Evolutionary conservation across 2,113 vertebrate genomes (phyloP), one percentile per base, ranked within the genome.

Genomic region (Prionailurus viverrinus): DNA sequence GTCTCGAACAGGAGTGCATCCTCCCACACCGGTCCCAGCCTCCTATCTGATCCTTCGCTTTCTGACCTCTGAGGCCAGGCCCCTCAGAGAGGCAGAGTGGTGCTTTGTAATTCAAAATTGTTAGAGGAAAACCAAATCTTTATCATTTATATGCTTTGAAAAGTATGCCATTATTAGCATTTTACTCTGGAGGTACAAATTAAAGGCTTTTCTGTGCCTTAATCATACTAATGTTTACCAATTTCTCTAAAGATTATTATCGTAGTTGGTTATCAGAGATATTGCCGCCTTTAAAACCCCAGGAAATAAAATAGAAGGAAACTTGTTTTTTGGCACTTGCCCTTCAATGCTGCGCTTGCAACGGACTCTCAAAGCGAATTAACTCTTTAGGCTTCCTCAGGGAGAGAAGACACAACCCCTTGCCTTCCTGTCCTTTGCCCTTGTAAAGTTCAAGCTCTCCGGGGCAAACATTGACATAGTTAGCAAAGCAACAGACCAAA

Each of bases 181-280:
- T 92, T 65, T 94, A 53, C 69, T 82, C 83, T 76, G 74, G 45
- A 92, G 80, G 74, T 83, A 89, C 76, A 95, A 93, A 95, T 92
- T 76, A 95, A 5, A 84, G 85, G 89, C 36, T 80, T 83, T 89
- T 25, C 55, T 80, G 10, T 58, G 81, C 65, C 92, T 95, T 90
- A 81, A 73, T 88, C 80, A 95, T 61, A 53, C 79, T 90, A 51
- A 94, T 85, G 51, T 91, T 97, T 76, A 90, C 80, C 39, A 29
- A 1, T 95, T 93, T 95, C 71, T 76, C 51, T 89, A 9, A 95
- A 69, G 76, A 95, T 92, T 83, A 96, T 94, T 55, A 78, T 90
- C 86, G 13, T 68, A 55, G n/a, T 51, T 86, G 45, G 45, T 93
- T 96, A 89, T 73, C 87, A 81, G 48, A 71, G 71, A 61, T 73